phyloP scores from a whole-genome alignment of 2,888 invertebrate species.

The Ochropleura plecta region DNA sequence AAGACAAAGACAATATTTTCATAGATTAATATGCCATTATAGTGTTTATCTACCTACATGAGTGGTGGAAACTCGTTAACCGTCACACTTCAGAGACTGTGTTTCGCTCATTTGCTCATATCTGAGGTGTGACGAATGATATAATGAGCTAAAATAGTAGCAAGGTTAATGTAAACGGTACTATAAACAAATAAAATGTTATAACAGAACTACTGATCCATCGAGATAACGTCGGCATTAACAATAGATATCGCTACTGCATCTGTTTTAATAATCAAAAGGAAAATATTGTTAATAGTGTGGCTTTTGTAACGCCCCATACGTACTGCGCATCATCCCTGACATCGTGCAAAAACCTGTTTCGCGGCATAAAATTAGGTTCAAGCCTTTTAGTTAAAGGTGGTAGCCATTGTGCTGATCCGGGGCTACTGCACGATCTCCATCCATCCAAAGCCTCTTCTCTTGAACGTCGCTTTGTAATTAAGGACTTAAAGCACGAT shows the following conservation, averaged over 20 bases:
- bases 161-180: conserved; percentile 53
- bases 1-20: conserved; percentile 16
- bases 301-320: neutral
- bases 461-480: no score
- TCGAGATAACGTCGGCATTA: neutral
- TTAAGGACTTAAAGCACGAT: no score
- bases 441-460: no score
- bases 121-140: conserved; percentile 60
- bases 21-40: conserved; percentile 19
- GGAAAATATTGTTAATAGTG: neutral
- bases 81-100: conserved; percentile 55
- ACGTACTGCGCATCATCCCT: neutral
- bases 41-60: neutral
- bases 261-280: neutral
- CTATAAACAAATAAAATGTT: conserved; percentile 38
- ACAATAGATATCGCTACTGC: neutral
- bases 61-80: conserved; percentile 32
- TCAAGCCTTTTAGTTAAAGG: no score
- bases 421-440: no score
- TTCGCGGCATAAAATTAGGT: no score
- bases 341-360: neutral
- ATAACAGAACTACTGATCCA: conserved; percentile 16
- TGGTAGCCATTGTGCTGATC: no score
- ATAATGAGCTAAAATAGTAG: conserved; percentile 45
- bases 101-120: conserved; percentile 57